phyloP scores from a whole-genome alignment of 2,888 invertebrate genomes.

The Tachina grossa region DNA sequence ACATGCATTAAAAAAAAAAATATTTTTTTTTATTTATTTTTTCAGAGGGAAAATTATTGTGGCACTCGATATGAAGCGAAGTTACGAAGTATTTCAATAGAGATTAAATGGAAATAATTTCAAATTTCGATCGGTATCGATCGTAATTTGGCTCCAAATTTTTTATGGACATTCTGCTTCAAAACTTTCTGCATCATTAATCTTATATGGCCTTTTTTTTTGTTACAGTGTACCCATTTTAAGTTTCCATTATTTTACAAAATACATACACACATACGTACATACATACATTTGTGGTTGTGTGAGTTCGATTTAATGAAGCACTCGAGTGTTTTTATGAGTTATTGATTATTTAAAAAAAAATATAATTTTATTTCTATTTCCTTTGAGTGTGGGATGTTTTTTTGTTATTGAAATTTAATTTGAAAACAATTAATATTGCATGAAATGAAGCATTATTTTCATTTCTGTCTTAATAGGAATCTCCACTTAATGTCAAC shows the following conservation, averaged over 20 bases:
- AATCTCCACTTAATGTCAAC: slow-evolving; percentile 34
- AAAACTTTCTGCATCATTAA: too few relatives aligned
- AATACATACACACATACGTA: not conserved
- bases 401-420: slow-evolving; percentile 40
- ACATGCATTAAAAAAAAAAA: too few relatives aligned
- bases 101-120: too few relatives aligned
- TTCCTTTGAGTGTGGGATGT: slow-evolving; percentile 13
- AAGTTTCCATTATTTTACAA: not conserved
- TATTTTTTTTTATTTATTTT: too few relatives aligned
- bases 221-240: slow-evolving; percentile 11
- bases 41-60: too few relatives aligned
- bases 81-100: too few relatives aligned
- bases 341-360: slow-evolving; percentile 50
- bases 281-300: slow-evolving; percentile 3
- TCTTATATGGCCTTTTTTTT: not conserved
- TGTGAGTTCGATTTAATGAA: slow-evolving; percentile 31
- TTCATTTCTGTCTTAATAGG: slow-evolving; percentile 20
- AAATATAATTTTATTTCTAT: slow-evolving; percentile 25
- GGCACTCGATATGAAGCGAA: too few relatives aligned
- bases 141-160: too few relatives aligned
- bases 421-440: slow-evolving; percentile 57
- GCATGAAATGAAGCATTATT: not conserved
- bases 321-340: slow-evolving; percentile 53
- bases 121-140: too few relatives aligned
- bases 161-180: too few relatives aligned